These are phyloP conservation scores for Dicerorhinus sumatrensis DNA, from an alignment of 2,113 vertebrate species.

Conservation along the genomic window DNA sequence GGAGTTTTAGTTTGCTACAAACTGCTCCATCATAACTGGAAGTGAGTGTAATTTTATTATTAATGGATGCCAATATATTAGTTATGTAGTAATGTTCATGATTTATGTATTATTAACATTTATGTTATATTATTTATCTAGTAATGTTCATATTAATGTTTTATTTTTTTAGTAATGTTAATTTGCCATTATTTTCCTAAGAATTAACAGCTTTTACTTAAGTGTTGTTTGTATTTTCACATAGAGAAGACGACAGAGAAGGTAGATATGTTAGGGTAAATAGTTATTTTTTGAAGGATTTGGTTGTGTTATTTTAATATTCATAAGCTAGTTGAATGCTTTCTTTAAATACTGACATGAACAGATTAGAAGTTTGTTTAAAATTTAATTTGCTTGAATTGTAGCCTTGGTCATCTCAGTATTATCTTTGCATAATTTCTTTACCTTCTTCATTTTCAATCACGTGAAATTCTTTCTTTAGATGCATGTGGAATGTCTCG, in stretches of 20 bases:
- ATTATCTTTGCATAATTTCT: constrained; percentile 8
- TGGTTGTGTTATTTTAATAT: not conserved
- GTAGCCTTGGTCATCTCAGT: not conserved
- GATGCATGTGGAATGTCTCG: not conserved
- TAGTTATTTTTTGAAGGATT: not conserved
- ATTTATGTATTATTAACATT: not conserved
- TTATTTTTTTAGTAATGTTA: not conserved
- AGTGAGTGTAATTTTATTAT: not conserved
- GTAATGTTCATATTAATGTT: not conserved
- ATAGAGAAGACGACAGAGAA: not conserved
- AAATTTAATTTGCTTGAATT: constrained; percentile 33
- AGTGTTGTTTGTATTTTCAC: not conserved
- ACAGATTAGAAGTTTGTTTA: not conserved
- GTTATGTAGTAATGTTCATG: not conserved
- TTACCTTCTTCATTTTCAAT: not conserved
- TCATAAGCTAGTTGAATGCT: not conserved
- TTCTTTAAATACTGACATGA: constrained; percentile 15
- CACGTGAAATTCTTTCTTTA: not conserved
- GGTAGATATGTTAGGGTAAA: not conserved
- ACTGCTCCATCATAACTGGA: not conserved
- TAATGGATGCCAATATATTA: not conserved
- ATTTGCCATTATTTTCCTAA: not conserved
- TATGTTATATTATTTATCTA: not conserved
- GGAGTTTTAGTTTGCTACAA: not conserved
- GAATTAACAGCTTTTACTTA: not conserved